Evolutionary conservation across 2,113 vertebrate genomes (phyloP).

Genomic region (Peucedramus taeniatus): DNA sequence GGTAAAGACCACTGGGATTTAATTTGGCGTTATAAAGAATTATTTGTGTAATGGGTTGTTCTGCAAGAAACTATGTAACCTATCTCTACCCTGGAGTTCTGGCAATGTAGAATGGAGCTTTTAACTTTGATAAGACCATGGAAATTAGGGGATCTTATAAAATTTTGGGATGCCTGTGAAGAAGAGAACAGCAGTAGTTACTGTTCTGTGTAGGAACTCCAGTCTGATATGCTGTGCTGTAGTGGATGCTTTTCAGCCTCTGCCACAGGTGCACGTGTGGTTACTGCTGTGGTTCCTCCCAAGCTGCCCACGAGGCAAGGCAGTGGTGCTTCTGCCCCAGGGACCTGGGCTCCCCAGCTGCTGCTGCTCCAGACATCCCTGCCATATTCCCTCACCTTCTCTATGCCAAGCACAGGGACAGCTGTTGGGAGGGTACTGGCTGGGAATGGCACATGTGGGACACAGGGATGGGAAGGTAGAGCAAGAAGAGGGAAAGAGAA

Average conservation of each 20-base stretch:
- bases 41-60: neutral
- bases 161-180: neutral
- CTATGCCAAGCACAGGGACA: neutral
- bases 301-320: rapidly evolving
- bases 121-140: neutral
- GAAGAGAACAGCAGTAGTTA: neutral
- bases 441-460: neutral
- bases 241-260: neutral
- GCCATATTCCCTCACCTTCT: neutral
- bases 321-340: neutral
- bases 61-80: neutral
- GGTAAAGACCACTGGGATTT: neutral
- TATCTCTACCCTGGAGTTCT: neutral
- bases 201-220: neutral
- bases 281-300: neutral
- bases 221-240: neutral
- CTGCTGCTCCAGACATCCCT: neutral
- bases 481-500: neutral
- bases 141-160: neutral
- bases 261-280: neutral
- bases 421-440: neutral
- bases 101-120: neutral
- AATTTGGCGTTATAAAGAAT: neutral
- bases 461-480: neutral
- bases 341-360: neutral